phyloP scores from a whole-genome alignment of 92 coral and sea anemone species.

The Galaxea fascicularis region DNA sequence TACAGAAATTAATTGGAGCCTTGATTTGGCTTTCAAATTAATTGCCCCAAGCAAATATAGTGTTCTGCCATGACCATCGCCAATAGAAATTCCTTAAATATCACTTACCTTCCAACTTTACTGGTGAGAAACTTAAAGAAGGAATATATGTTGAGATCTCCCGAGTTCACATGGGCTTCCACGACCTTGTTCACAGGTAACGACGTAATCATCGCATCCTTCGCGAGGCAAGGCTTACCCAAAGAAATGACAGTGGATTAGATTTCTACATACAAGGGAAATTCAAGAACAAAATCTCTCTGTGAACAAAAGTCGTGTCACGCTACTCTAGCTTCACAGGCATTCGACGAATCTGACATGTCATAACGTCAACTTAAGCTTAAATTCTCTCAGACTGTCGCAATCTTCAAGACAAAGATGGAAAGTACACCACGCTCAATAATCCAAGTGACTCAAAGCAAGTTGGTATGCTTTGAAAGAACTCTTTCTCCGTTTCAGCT shows the following conservation, averaged over 20 bases:
- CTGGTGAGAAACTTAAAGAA: slow-evolving; percentile 6
- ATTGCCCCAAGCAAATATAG: slow-evolving; percentile 1
- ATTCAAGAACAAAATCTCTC: slow-evolving; percentile 39
- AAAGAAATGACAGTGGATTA: slow-evolving; percentile 38
- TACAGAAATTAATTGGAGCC: too few species aligned
- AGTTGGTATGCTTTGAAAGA: not conserved
- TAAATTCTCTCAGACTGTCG: not conserved
- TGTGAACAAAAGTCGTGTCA: slow-evolving; percentile 37
- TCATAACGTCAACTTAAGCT: too few species aligned
- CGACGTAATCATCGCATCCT: slow-evolving; percentile 53
- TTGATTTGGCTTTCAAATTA: slow-evolving; percentile 5
- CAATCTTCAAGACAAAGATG: not conserved
- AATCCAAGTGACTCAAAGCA: not conserved
- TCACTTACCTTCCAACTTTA: slow-evolving; percentile 30
- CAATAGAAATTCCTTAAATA: not conserved
- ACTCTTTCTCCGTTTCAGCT: not conserved
- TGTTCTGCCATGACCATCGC: not conserved
- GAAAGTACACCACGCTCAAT: not conserved
- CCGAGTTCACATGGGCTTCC: slow-evolving; percentile 23
- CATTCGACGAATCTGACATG: too few species aligned
- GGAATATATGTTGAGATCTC: slow-evolving; percentile 8
- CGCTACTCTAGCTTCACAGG: not conserved
- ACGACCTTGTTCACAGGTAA: slow-evolving; percentile 17
- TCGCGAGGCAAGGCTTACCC: slow-evolving; percentile 41
- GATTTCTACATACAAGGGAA: slow-evolving; percentile 21